These are phyloP conservation scores for Invenusta paracnida DNA, from an alignment of 2,888 invertebrate species.

Conservation along the genomic window DNA sequence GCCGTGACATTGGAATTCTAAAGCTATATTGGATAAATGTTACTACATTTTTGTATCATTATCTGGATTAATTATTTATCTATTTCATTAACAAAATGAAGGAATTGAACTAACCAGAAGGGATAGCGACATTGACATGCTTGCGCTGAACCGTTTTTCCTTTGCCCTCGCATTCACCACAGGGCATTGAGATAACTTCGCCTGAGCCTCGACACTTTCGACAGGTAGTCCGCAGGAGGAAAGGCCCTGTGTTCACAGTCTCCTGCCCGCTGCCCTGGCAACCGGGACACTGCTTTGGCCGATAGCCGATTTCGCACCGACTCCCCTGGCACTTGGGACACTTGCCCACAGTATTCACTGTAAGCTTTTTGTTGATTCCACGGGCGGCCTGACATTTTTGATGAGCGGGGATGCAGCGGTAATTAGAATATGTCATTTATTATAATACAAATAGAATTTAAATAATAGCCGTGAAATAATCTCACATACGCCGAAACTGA, in stretches of 20 bases:
- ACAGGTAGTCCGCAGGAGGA: conserved; percentile 92
- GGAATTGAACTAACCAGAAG: conserved; percentile 68
- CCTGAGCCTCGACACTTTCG: conserved; percentile 69
- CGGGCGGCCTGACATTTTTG: conserved; percentile 70
- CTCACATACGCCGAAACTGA: too few species aligned
- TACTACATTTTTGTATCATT: too few species aligned
- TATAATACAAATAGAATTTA: too few species aligned
- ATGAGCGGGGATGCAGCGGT: too few species aligned
- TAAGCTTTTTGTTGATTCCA: conserved; percentile 86
- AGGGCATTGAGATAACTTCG: conserved; percentile 82
- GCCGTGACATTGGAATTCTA: too few species aligned
- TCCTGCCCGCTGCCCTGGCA: conserved; percentile 93
- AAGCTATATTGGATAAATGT: too few species aligned
- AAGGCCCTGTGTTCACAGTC: conserved; percentile 71
- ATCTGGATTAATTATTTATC: too few species aligned
- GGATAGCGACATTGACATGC: conserved; percentile 84
- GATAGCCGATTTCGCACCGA: conserved; percentile 78
- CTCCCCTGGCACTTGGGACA: conserved; percentile 82
- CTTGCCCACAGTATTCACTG: conserved; percentile 82
- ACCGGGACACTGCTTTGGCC: conserved; percentile 77
- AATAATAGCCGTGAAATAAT: too few species aligned
- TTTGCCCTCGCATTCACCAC: conserved; percentile 84
- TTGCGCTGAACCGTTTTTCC: conserved; percentile 82
- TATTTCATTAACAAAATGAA: too few species aligned
- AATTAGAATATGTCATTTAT: too few species aligned